Conservation (phyloP, 2,113 vertebrate species). For the Irena cyanogastra region DNA sequence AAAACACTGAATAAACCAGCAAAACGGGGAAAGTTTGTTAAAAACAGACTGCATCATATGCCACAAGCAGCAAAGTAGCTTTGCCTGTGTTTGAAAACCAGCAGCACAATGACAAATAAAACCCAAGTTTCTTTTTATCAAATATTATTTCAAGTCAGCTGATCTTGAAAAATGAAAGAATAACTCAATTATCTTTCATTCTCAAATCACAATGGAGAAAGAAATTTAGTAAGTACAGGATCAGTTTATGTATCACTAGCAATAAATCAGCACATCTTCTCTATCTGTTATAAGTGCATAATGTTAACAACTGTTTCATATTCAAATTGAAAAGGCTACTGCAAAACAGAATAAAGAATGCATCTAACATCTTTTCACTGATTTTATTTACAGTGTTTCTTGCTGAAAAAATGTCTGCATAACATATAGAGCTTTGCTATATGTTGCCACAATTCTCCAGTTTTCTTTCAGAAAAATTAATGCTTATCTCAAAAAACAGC, state of each 20-base stretch:
- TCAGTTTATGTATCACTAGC: not conserved
- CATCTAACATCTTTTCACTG: not conserved
- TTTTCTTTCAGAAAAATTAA: not conserved
- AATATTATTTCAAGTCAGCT: not conserved
- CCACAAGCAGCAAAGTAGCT: not conserved
- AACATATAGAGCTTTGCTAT: not conserved
- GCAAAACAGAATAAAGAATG: not conserved
- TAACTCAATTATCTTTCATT: not conserved
- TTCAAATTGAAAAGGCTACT: not conserved
- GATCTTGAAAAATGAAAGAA: not conserved
- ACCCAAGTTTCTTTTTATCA: not conserved
- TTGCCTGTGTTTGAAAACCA: not conserved
- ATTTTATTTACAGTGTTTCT: not conserved
- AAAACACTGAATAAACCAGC: slow-evolving; percentile 16
- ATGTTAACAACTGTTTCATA: not conserved
- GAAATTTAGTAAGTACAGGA: not conserved
- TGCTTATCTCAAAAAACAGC: not conserved
- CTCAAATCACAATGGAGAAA: not conserved
- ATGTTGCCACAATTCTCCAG: not conserved
- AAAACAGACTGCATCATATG: not conserved
- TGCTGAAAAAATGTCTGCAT: not conserved
- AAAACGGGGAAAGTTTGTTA: not conserved
- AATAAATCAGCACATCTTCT: not conserved
- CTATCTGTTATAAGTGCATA: not conserved
- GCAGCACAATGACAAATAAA: not conserved